Conservation (phyloP, 2,113 vertebrate genomes). For the Mugil cephalus region DNA sequence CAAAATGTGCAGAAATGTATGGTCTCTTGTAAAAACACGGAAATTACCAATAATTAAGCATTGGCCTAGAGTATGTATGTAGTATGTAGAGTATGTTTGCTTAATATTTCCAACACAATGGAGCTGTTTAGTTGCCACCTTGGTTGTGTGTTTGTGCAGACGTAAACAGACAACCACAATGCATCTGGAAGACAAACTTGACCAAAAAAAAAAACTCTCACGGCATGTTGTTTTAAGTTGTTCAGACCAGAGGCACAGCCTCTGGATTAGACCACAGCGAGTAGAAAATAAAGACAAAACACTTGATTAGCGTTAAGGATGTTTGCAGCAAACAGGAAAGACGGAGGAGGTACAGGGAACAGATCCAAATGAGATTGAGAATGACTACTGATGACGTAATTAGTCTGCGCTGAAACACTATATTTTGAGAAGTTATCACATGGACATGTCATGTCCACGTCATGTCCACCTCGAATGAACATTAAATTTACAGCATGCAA, state of each 20-base stretch:
- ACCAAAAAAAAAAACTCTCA: neutral
- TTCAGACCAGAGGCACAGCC: neutral
- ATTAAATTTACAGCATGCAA: too few species aligned
- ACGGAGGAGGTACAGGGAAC: neutral
- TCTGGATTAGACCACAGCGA: neutral
- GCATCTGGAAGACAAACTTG: neutral
- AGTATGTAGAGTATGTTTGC: too few species aligned
- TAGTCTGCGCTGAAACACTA: neutral
- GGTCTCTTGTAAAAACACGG: neutral
- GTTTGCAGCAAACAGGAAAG: conserved; percentile 55
- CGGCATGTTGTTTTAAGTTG: neutral
- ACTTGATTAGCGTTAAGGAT: conserved; percentile 46
- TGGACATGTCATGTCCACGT: too few species aligned
- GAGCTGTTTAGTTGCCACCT: too few species aligned
- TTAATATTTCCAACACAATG: neutral
- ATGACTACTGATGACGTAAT: neutral
- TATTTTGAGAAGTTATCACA: too few species aligned
- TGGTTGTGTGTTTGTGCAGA: too few species aligned
- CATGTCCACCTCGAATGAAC: too few species aligned
- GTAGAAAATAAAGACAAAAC: conserved; percentile 35
- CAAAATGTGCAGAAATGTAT: neutral
- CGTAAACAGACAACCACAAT: neutral
- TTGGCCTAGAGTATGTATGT: too few species aligned
- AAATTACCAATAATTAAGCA: neutral
- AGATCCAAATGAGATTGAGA: neutral